These are phyloP conservation scores for Mechanitis mazaeus DNA, from an alignment of 2,888 invertebrate species.

Conservation along the genomic window DNA sequence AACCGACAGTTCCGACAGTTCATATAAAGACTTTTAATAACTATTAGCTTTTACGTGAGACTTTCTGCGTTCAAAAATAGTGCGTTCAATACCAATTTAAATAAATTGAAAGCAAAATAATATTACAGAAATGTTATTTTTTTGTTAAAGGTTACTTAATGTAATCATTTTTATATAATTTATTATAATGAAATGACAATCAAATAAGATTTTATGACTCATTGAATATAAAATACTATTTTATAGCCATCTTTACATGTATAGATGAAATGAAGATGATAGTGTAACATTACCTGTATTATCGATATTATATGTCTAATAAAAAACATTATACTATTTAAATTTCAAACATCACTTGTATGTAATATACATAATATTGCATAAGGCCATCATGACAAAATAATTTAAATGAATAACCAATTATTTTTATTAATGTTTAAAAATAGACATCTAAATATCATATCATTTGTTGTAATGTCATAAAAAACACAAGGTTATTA, in stretches of 20 bases:
- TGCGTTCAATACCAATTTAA: too few species aligned
- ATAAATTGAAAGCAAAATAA: too few species aligned
- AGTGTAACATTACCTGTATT: constrained; percentile 6
- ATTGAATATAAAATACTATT: constrained; percentile 21
- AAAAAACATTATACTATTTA: neutral
- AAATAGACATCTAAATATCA: too few species aligned
- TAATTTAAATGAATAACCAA: too few species aligned
- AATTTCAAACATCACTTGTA: neutral
- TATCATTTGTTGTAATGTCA: too few species aligned
- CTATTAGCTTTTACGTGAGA: constrained; percentile 30
- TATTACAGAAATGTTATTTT: too few species aligned
- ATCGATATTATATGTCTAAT: neutral
- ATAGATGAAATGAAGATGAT: constrained; percentile 9
- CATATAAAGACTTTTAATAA: constrained; percentile 54
- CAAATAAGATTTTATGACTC: constrained; percentile 20
- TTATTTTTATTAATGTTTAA: too few species aligned
- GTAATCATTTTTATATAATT: constrained; percentile 12
- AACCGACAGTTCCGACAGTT: constrained; percentile 52
- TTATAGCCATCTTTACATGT: constrained; percentile 19
- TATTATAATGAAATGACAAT: constrained; percentile 22
- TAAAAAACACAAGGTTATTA: too few species aligned
- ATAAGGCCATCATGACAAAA: too few species aligned
- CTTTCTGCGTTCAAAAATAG: neutral
- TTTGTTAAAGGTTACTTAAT: neutral
- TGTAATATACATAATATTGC: neutral